Conservation (phyloP, 2,113 vertebrate species). For the Bufo bufo region DNA sequence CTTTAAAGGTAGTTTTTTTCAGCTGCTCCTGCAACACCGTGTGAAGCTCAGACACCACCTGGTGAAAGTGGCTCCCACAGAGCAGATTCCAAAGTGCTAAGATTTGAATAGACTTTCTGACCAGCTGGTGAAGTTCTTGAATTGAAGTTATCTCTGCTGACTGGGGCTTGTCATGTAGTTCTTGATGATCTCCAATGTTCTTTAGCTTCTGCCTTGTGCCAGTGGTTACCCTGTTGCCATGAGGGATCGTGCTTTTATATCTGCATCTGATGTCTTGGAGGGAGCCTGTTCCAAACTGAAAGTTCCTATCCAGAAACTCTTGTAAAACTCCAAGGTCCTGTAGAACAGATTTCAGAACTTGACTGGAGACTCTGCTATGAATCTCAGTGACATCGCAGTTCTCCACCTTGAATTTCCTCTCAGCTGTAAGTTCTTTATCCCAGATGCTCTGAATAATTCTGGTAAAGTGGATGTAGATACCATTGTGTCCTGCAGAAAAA, state of each 20-base stretch:
- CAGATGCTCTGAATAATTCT: too few relatives aligned
- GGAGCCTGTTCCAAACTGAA: slow-evolving; percentile 88
- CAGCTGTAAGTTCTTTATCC: too few relatives aligned
- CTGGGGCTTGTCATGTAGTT: slow-evolving; percentile 78
- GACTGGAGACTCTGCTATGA: slow-evolving; percentile 85
- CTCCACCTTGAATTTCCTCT: too few relatives aligned
- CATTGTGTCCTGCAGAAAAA: too few relatives aligned
- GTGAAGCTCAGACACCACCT: slow-evolving; percentile 89
- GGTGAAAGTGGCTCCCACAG: slow-evolving; percentile 91
- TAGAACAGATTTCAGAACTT: slow-evolving; percentile 81
- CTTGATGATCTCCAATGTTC: not conserved
- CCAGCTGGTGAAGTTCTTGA: slow-evolving; percentile 90
- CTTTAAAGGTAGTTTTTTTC: slow-evolving; percentile 90
- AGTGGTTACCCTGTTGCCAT: too few relatives aligned
- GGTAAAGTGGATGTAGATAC: too few relatives aligned
- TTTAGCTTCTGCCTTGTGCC: not conserved
- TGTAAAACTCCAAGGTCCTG: slow-evolving; percentile 84
- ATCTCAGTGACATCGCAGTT: slow-evolving; percentile 68
- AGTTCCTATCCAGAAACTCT: slow-evolving; percentile 94
- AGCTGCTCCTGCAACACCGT: slow-evolving; percentile 96
- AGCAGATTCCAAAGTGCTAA: slow-evolving; percentile 94
- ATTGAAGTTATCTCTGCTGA: slow-evolving; percentile 89
- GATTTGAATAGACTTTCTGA: slow-evolving; percentile 90
- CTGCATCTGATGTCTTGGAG: slow-evolving; percentile 84
- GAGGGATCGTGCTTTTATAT: not conserved